Evolutionary conservation across 2,797 vertebrate genomes (phyloP).

Genomic region (Melanotaenia parkinsoni): DNA sequence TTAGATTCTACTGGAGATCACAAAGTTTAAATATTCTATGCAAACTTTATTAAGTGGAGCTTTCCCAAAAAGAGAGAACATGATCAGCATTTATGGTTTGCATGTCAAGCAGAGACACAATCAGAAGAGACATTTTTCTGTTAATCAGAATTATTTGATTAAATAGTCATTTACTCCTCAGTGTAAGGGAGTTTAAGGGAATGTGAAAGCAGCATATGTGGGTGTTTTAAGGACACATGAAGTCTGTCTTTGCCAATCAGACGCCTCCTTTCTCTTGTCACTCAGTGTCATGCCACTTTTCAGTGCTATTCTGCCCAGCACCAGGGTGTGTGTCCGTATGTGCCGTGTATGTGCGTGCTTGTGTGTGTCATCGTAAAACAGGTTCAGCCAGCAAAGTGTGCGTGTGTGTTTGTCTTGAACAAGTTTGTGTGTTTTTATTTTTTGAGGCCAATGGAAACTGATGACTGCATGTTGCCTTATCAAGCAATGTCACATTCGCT

Average conservation of each 20-base stretch:
- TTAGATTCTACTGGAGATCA: no score
- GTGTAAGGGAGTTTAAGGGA: neutral
- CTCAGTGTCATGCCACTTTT: constrained; percentile 42
- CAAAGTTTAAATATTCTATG: no score
- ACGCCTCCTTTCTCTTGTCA: constrained; percentile 33
- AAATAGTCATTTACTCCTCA: neutral
- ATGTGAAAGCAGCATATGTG: constrained; percentile 43
- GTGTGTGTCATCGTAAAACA: constrained; percentile 59
- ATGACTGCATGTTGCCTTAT: constrained; percentile 87
- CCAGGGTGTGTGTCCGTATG: constrained; percentile 45
- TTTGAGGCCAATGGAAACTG: constrained; percentile 78
- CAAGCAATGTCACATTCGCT: constrained; percentile 70
- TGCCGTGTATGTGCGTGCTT: constrained; percentile 53
- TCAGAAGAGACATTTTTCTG: no score
- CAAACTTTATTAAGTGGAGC: no score
- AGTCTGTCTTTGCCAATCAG: constrained; percentile 53
- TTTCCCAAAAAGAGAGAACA: no score
- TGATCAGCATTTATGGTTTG: no score
- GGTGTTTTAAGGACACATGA: constrained; percentile 35
- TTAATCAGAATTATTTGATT: no score
- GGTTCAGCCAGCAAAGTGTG: constrained; percentile 68
- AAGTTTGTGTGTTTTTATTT: constrained; percentile 77
- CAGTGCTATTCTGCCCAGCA: constrained; percentile 50
- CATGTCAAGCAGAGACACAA: no score
- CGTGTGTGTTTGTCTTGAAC: constrained; percentile 62